A percentile compares a stretch with the other conserved stretches of the same genome.
phyloP scores from a whole-genome alignment of 2,797 vertebrate species.

The Heterohyrax brucei region DNA sequence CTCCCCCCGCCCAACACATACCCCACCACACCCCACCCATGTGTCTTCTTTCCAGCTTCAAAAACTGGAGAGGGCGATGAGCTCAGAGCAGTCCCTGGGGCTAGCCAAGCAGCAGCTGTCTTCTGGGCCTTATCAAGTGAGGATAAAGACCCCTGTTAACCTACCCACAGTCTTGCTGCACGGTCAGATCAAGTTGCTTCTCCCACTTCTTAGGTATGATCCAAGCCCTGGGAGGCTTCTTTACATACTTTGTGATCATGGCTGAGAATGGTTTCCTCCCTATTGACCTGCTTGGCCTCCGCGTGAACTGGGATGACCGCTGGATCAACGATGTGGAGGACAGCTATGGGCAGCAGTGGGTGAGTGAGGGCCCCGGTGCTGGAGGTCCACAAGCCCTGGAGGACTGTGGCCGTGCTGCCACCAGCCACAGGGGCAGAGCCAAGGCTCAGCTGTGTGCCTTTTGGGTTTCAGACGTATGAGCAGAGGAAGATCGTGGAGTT shows the following conservation, averaged over 20 bases:
- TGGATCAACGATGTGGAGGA: slow-evolving; percentile 96
- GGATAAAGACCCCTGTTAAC: fast-evolving
- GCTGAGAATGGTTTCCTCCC: slow-evolving; percentile 98
- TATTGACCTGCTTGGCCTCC: slow-evolving; percentile 93
- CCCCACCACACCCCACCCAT: not conserved
- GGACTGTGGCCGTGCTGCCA: fast-evolving
- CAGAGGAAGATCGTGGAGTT: slow-evolving; percentile 98
- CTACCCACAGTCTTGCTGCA: not conserved
- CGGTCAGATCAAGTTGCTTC: fast-evolving
- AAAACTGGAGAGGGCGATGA: not conserved
- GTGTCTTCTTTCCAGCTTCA: not conserved
- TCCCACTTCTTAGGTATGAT: slow-evolving; percentile 94
- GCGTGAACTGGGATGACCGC: slow-evolving; percentile 96
- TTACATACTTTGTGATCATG: slow-evolving; percentile 98
- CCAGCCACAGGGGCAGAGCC: fast-evolving
- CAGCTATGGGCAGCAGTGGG: slow-evolving; percentile 99
- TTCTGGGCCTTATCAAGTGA: not conserved
- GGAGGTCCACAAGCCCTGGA: fast-evolving
- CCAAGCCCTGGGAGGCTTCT: slow-evolving; percentile 98
- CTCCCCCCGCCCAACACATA: too few species aligned
- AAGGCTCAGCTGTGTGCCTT: not conserved
- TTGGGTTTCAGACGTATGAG: slow-evolving; percentile 94
- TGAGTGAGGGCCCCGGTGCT: slow-evolving; percentile 86
- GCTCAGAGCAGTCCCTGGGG: fast-evolving
- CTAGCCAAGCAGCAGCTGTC: too few species aligned